Evolutionary conservation across 2,888 invertebrate species (phyloP).

Genomic region (Hypolimnas misippus): DNA sequence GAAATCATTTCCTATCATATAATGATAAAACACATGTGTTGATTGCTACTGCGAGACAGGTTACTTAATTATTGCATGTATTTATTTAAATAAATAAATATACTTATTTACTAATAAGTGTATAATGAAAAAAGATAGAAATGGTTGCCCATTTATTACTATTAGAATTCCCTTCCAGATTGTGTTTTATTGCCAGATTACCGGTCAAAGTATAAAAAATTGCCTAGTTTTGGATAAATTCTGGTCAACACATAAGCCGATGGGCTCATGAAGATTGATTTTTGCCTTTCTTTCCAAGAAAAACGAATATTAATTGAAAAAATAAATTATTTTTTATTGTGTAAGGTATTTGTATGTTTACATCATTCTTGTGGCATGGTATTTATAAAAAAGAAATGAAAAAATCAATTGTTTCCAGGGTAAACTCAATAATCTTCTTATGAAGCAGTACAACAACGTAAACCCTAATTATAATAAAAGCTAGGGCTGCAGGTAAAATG

Average conservation of each 20-base stretch:
- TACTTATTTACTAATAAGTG: background rate
- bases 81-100: background rate
- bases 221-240: constrained; percentile 15
- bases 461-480: constrained; percentile 1
- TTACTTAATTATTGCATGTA: background rate
- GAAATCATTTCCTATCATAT: constrained; percentile 31
- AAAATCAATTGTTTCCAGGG: too few relatives aligned
- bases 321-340: too few relatives aligned
- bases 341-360: too few relatives aligned
- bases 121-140: constrained; percentile 36
- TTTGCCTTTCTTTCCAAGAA: background rate
- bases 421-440: constrained; percentile 8
- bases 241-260: constrained; percentile 8
- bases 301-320: too few relatives aligned
- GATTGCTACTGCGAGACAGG: constrained; percentile 17
- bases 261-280: background rate
- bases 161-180: constrained; percentile 13
- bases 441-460: constrained; percentile 14
- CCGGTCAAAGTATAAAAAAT: constrained; percentile 23
- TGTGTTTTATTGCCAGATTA: constrained; percentile 38
- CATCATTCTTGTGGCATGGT: too few relatives aligned
- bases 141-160: constrained; percentile 50
- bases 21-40: constrained; percentile 57
- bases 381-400: too few relatives aligned
- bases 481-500: background rate